Base-by-base conservation (phyloP, 1,140 invertebrate species). In the Dendrolimus punctatus region DNA sequence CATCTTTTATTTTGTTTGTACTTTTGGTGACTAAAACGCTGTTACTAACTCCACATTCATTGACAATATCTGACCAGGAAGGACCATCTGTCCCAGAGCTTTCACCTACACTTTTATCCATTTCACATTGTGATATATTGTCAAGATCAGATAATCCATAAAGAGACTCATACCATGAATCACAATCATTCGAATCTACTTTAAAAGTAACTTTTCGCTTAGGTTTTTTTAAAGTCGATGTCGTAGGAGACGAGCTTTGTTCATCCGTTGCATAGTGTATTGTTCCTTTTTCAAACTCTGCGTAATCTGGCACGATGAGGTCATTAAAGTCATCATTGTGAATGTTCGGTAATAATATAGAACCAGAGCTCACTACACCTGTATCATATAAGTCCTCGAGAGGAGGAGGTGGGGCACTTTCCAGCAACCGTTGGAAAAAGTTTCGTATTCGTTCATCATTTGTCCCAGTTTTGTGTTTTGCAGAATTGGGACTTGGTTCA, bases 111-210 rank as follows among this genome's bases (percentile, higher is more conserved):
- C 42, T 43, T 5, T 43, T 9, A 43, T 43, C 42, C 23, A 23
- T 23, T 23, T 23, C 23, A 7, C 5, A 50, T 10, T 6, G 42
- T 41, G 40, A 10, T 41, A 23, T 6, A 50, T 39, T 50, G 42
- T 40, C 60, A n/a, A 75, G 46, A 40, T 75, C 72, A 4, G 79
- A 75, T 36, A 85, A 46, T 6, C 82, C 82, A 55, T 77, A 85
- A 40, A 85, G 73, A 49, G 71, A 77, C 59, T 85, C 82, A 49
- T 81, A 75, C 80, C 80, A 85, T 6, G 69, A 72, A 40, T 73
- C 73, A 47, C 50, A 55, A 36, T 58, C 41, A 44, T 71, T 64
- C 10, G 62, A 62, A 62, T 69, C 46, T 60, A 6, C 54, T 57
- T 53, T 63, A 62, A 23, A 77, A 53, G 57, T 72, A 8, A 69